Base-by-base conservation (phyloP, 1,140 invertebrate species). In the Leptonema lineaticorne region DNA sequence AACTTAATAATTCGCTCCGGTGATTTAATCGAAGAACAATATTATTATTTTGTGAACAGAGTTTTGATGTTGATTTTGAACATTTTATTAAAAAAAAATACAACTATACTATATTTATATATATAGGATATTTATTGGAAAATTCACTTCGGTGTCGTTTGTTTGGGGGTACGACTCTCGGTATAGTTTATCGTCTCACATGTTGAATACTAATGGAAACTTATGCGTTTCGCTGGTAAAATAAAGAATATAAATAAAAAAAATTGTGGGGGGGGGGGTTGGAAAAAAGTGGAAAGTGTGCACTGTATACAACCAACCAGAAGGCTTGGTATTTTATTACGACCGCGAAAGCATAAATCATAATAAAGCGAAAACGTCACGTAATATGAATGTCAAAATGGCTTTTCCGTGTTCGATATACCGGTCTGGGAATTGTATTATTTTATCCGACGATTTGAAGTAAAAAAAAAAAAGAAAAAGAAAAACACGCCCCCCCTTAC, bases 321-420 rank as follows among this genome's bases (percentile, higher is more conserved):
- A 2, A 20, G 29, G 37, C 9, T 60, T 28, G 22, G 29, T 58
- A 27, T 58, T 58, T 58, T 58, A 58, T 58, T 58, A 20, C 28
- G 29, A n/a, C 28, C 20, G 26, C 16, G 18, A 20, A 30, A 22
- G 22, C 37, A 62, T 62, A 62, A 62, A 62, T 62, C 59, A 62
- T 62, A 45, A 62, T 62, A 62, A 62, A 62, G 59, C 59, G 30
- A 37, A 62, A 62, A 62, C 59, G 59, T 62, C 59, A 33, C 37
- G 26, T 33, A 37, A 45, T 62, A 62, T 62, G 59, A 62, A 62
- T 62, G 59, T 62, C 59, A 62, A 45, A 62, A 62, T 62, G 59
- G 59, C 59, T 27, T 62, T 62, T 62, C 28, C 59, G 33, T 62
- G 59, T 62, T 37, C 59, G 37, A 62, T 62, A 41, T 24, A 53